Conservation (phyloP, 2,113 vertebrate genomes). For the Sula dactylatra region DNA sequence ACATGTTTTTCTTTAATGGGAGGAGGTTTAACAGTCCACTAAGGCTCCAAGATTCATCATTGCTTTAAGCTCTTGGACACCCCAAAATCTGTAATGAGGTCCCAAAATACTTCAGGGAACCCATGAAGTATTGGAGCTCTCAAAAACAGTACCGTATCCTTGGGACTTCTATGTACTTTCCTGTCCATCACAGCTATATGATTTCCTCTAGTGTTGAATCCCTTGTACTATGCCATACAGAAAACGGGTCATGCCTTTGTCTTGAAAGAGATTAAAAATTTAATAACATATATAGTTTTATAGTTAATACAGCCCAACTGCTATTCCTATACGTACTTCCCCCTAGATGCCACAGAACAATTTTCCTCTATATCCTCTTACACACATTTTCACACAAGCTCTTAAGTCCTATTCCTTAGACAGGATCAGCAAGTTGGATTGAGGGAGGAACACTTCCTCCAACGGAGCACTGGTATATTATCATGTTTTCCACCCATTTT, state of each 20-base stretch:
- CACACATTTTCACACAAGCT: slow-evolving; percentile 35
- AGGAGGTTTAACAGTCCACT: slow-evolving; percentile 40
- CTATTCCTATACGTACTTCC: not conserved
- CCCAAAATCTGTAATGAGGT: slow-evolving; percentile 21
- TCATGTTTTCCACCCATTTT: slow-evolving; percentile 59
- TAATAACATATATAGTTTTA: not conserved
- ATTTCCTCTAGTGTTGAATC: not conserved
- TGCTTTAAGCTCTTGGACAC: slow-evolving; percentile 18
- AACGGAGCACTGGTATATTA: not conserved
- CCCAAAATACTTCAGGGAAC: not conserved
- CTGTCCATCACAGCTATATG: not conserved
- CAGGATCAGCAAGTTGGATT: slow-evolving; percentile 23
- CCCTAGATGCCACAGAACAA: slow-evolving; percentile 1
- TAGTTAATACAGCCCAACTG: not conserved
- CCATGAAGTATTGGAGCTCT: not conserved
- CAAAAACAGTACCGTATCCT: not conserved
- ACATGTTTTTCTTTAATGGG: slow-evolving; percentile 59
- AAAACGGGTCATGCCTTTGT: not conserved
- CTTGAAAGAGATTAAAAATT: not conserved
- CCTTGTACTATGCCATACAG: not conserved
- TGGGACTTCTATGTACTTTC: not conserved
- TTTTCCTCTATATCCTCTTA: slow-evolving; percentile 43
- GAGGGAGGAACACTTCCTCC: slow-evolving; percentile 40
- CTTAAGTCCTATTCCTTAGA: slow-evolving; percentile 22
- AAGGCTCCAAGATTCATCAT: slow-evolving; percentile 34